These are phyloP conservation scores for Clytia hemisphaerica DNA, from an alignment of 30 jellyfish, hydroid and myxozoan species.

Conservation along the genomic window DNA sequence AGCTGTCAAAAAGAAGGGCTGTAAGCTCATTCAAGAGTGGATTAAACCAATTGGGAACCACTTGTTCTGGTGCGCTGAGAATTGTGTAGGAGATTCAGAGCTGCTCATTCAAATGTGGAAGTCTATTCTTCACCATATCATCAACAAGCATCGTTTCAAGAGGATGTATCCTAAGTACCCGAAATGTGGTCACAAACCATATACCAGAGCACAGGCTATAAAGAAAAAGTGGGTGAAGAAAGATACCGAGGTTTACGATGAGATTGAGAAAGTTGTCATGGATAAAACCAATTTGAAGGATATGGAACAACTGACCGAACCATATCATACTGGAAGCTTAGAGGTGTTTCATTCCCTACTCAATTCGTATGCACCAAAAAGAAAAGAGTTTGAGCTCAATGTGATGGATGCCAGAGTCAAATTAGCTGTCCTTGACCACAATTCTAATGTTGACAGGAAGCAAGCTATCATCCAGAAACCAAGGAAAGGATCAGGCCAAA, in stretches of 20 bases:
- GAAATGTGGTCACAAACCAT: neutral
- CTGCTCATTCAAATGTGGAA: neutral
- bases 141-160: neutral
- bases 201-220: neutral
- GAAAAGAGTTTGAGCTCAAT: conserved; percentile 25
- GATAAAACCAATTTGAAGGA: neutral
- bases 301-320: neutral
- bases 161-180: neutral
- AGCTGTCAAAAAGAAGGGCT: neutral
- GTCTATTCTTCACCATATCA: conserved; percentile 6
- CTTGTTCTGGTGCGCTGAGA: neutral
- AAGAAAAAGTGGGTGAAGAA: neutral
- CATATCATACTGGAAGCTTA: conserved; percentile 8
- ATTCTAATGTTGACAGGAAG: conserved; percentile 21
- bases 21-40: conserved; percentile 2
- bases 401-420: no score
- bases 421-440: conserved; percentile 33
- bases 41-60: conserved; percentile 17
- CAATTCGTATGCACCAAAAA: conserved; percentile 12
- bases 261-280: neutral
- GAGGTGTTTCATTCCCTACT: conserved; percentile 17
- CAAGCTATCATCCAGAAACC: conserved; percentile 16
- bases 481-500: neutral
- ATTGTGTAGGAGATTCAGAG: neutral
- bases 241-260: neutral